Evolutionary conservation across 1,140 invertebrate species (phyloP).

Genomic region (Calliopsis andreniformis): DNA sequence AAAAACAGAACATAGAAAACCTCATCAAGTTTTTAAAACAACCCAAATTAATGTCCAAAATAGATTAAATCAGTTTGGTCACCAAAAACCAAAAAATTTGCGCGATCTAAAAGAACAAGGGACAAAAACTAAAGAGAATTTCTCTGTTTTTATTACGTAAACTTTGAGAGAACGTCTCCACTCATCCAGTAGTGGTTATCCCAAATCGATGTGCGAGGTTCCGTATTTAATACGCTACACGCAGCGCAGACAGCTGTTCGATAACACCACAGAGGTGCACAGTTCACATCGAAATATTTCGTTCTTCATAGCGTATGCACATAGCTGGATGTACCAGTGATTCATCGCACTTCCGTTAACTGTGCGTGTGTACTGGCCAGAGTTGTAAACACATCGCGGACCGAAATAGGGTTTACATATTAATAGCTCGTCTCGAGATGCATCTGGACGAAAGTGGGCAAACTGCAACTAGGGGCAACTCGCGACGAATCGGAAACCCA

Average conservation of each 20-base stretch:
- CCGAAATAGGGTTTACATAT: conserved; percentile 61
- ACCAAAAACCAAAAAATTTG: too few relatives aligned
- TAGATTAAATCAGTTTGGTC: too few relatives aligned
- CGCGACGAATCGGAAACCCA: conserved; percentile 1
- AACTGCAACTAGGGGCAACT: neutral
- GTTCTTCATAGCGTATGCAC: neutral
- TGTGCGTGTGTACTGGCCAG: conserved; percentile 20
- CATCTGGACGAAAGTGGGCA: conserved; percentile 50
- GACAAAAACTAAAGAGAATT: too few relatives aligned
- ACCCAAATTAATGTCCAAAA: too few relatives aligned
- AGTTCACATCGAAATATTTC: neutral
- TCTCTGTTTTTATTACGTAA: neutral
- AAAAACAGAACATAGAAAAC: too few relatives aligned
- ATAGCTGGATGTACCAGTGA: conserved; percentile 11
- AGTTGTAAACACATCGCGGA: conserved; percentile 59
- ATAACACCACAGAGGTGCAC: too few relatives aligned
- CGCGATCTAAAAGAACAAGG: too few relatives aligned
- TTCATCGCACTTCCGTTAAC: conserved; percentile 53
- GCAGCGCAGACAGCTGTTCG: neutral
- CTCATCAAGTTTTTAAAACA: too few relatives aligned
- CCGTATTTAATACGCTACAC: neutral
- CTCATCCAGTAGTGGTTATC: too few relatives aligned
- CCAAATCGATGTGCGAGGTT: too few relatives aligned
- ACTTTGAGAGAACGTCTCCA: neutral
- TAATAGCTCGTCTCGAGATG: conserved; percentile 61